A percentile compares a stretch with the other conserved stretches of the same genome.
phyloP scores from a whole-genome alignment of 2,113 vertebrate genomes.

The Ceyx melanurus region DNA sequence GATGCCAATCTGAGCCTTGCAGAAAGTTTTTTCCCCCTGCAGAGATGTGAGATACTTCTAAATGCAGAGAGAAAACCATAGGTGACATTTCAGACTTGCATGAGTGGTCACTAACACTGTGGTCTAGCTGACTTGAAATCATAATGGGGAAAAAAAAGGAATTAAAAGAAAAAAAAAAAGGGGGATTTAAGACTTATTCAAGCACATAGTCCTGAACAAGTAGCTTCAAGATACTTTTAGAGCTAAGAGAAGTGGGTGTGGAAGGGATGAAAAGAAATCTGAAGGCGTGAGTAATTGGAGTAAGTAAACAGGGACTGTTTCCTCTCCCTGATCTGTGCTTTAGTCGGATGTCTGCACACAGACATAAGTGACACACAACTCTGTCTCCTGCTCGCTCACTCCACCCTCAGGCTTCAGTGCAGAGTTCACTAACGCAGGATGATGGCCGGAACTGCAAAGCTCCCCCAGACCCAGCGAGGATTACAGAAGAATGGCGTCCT shows the following conservation, averaged over 20 bases:
- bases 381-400: not conserved
- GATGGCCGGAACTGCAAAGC: not conserved
- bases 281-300: not conserved
- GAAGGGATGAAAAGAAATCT: not conserved
- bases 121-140: not conserved
- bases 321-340: not conserved
- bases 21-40: not conserved
- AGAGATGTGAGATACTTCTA: not conserved
- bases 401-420: not conserved
- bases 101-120: not conserved
- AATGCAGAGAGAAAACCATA: not conserved
- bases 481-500: not conserved
- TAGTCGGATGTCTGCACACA: not conserved
- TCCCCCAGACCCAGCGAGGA: rapidly evolving
- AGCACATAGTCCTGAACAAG: not conserved
- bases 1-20: not conserved
- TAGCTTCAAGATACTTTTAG: not conserved
- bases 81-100: not conserved
- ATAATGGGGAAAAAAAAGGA: not conserved
- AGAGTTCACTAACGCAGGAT: not conserved
- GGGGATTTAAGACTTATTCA: not conserved
- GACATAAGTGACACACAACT: not conserved
- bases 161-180: not conserved
- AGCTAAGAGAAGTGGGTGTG: not conserved
- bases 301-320: not conserved